Base-by-base conservation (phyloP, 2,113 vertebrate species). In the Synodontis membranacea region DNA sequence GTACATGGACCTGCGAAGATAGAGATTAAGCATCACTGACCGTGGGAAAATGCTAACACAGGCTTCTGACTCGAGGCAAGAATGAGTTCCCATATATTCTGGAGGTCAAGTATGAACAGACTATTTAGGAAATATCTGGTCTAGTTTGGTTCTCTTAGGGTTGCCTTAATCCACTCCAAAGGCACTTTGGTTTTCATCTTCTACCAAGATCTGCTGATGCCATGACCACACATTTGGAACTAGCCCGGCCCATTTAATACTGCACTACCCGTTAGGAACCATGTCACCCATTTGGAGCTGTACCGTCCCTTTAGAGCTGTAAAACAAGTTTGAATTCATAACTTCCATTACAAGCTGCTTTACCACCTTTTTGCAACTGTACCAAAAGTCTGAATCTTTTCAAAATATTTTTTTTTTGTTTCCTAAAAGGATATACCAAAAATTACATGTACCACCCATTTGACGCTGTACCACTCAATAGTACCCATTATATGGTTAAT, bases 1-100 rank as follows among this genome's bases (percentile, higher is more conserved):
- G 86, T 0, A 89, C 93, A 88, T 96, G 96, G 10, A 97, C 96
- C 98, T 99, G 94, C 21, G 88, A 89, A 87, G 89, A 88, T 42
- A 66, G 87, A 39, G 14, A 86, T 31, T 11, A 50, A 70, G 50
- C 54, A 58, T 42, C 11, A 58, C 9, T 58, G 31, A 58, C 11
- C 15, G n/a, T 58, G 5, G 23, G 52, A 58, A 37, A 56, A 34
- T 58, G 10, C 4, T 37, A 23, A 14, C 1, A 8, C 17, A 80
- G 28, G 46, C 12, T 11, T 48, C 11, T 23, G 42, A 23, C 34
- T 23, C 15, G 39, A 44, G 23, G 2, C 68, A 72, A 72, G 8
- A 72, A 72, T 19, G 31, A 37, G n/a, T 68, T 68, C n/a, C 14
- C 6, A 19, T 66, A 34, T 34, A 17, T 68, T 68, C 64, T 4